These are phyloP conservation scores for Diplodus puntazzo DNA, from an alignment of 2,797 vertebrate genomes.

Conservation along the genomic window DNA sequence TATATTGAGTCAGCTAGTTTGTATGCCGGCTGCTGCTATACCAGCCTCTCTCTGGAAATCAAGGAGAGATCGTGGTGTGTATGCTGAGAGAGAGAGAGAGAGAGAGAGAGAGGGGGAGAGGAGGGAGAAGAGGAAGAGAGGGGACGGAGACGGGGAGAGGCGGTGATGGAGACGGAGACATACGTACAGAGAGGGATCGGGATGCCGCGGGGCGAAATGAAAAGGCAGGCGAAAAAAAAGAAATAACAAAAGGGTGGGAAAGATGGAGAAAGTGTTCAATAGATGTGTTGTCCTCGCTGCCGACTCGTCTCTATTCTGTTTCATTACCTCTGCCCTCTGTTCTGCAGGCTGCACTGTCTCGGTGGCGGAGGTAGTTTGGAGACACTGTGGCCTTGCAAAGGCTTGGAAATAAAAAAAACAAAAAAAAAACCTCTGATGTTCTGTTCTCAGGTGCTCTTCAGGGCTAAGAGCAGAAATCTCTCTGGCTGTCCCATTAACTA, in stretches of 20 bases:
- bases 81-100: constrained; percentile 52
- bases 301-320: constrained; percentile 54
- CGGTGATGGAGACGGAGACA: constrained; percentile 50
- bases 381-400: constrained; percentile 52
- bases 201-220: constrained; percentile 58
- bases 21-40: constrained; percentile 75
- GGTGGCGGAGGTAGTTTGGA: constrained; percentile 53
- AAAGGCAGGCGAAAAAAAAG: constrained; percentile 19
- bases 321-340: constrained; percentile 63
- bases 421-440: constrained; percentile 55
- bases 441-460: constrained; percentile 59
- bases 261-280: constrained; percentile 47
- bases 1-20: constrained; percentile 80
- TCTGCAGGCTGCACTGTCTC: constrained; percentile 56
- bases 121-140: constrained; percentile 31
- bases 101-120: constrained; percentile 19
- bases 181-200: constrained; percentile 43
- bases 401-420: constrained; percentile 9
- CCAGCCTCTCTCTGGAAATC: constrained; percentile 75
- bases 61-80: constrained; percentile 67
- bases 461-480: constrained; percentile 59
- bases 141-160: constrained; percentile 38
- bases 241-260: constrained; percentile 54
- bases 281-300: constrained; percentile 53
- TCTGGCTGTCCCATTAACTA: constrained; percentile 63